Percentiles rank a stretch among this genome's conserved stretches.
These are phyloP conservation scores for Teleiodes luculella DNA, from an alignment of 2,888 invertebrate species.

Conservation along the genomic window DNA sequence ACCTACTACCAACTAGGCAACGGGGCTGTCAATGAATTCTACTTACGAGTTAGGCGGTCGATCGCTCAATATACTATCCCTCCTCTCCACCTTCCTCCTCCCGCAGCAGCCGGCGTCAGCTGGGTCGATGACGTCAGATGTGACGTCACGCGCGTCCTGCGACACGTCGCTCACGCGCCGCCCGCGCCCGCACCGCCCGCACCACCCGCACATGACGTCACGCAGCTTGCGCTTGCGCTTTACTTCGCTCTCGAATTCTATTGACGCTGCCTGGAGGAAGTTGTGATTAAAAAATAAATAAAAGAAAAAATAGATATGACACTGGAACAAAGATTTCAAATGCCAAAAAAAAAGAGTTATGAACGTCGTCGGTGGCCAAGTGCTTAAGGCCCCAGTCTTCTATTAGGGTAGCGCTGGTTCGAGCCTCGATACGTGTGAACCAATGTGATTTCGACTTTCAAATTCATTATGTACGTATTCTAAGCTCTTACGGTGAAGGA, in stretches of 20 bases:
- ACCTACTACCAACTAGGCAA: too few species aligned
- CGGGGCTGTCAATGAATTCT: too few species aligned
- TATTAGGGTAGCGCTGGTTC: too few species aligned
- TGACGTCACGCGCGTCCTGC: conserved; percentile 30
- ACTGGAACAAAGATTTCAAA: too few species aligned
- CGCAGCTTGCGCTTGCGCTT: conserved; percentile 69
- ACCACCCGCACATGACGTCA: conserved; percentile 63
- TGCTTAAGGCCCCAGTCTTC: too few species aligned
- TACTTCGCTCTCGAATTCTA: conserved; percentile 67
- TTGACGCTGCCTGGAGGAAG: conserved; percentile 45
- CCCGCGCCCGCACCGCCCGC: conserved; percentile 45
- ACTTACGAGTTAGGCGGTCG: conserved; percentile 57
- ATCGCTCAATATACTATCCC: conserved; percentile 77
- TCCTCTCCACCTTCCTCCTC: conserved; percentile 65
- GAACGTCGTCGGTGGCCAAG: too few species aligned
- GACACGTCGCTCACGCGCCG: conserved; percentile 49
- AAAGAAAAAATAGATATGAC: neutral
- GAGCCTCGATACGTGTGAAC: too few species aligned
- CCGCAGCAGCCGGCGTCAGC: conserved; percentile 61
- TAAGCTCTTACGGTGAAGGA: too few species aligned
- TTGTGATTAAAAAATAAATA: neutral
- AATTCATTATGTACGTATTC: too few species aligned
- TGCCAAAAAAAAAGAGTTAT: too few species aligned
- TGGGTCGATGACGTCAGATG: conserved; percentile 34
- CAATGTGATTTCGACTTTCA: too few species aligned